These are phyloP conservation scores for Andrena camellia DNA, from an alignment of 2,888 invertebrate genomes.

Conservation along the genomic window DNA sequence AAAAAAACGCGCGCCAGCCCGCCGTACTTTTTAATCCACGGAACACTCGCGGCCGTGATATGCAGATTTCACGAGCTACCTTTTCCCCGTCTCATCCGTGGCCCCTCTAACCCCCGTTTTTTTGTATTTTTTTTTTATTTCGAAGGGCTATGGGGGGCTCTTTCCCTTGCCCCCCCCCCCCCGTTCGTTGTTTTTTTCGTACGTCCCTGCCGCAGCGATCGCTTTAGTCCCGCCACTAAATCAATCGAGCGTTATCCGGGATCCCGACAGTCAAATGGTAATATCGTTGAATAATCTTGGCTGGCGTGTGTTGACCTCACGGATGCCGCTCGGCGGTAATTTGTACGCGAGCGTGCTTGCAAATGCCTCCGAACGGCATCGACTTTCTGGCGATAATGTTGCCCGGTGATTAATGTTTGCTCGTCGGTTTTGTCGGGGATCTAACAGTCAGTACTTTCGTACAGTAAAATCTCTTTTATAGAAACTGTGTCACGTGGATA, in stretches of 20 bases:
- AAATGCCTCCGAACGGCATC: not conserved
- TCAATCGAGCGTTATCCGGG: constrained; percentile 71
- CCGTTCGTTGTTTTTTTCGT: constrained; percentile 30
- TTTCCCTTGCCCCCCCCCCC: not conserved
- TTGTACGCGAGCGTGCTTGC: constrained; percentile 20
- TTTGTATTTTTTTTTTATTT: not conserved
- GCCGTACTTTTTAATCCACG: constrained; percentile 78
- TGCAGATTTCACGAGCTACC: constrained; percentile 78
- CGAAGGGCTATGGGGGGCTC: not conserved
- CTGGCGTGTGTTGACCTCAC: constrained; percentile 19
- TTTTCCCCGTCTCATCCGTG: constrained; percentile 69
- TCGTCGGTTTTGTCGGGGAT: not conserved
- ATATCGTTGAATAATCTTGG: constrained; percentile 59
- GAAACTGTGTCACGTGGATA: too few relatives aligned
- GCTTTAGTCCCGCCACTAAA: constrained; percentile 62
- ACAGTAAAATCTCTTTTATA: too few relatives aligned
- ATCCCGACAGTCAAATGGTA: constrained; percentile 64
- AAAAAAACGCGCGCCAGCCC: constrained; percentile 62
- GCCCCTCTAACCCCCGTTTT: constrained; percentile 49
- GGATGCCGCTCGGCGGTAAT: constrained; percentile 6
- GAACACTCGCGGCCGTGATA: constrained; percentile 79
- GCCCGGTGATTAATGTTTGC: constrained; percentile 2
- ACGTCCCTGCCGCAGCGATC: constrained; percentile 44
- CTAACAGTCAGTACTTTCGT: too few relatives aligned
- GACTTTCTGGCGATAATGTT: constrained; percentile 17